phyloP scores from a whole-genome alignment of 2,888 invertebrate species.

The Chaitophorus viminalis region DNA sequence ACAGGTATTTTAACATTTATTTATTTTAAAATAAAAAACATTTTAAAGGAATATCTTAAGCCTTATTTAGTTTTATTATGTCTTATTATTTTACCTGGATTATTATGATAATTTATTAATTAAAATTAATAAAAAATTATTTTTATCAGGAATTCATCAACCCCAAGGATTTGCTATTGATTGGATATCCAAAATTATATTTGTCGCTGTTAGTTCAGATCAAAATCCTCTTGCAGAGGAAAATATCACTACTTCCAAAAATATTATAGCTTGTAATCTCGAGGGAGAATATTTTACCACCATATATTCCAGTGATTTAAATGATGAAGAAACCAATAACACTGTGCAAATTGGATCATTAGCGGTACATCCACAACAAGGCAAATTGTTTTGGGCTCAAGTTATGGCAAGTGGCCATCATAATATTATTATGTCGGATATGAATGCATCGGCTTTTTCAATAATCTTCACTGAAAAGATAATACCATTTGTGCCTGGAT shows the following conservation, averaged over 20 bases:
- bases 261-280: conserved; percentile 77
- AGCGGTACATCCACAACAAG: conserved; percentile 76
- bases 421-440: conserved; percentile 64
- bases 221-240: conserved; percentile 31
- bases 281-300: conserved; percentile 77
- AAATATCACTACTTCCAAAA: conserved; percentile 47
- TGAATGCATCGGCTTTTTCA: conserved; percentile 63
- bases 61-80: not conserved
- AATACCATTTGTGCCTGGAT: conserved; percentile 62
- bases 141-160: conserved; percentile 69
- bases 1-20: conserved; percentile 70
- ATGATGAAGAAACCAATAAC: conserved; percentile 49
- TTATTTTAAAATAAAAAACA: not conserved
- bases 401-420: conserved; percentile 68
- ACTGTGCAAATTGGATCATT: conserved; percentile 72
- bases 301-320: conserved; percentile 66
- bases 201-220: conserved; percentile 69
- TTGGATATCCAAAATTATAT: conserved; percentile 82
- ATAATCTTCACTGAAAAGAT: conserved; percentile 65
- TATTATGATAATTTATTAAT: conserved; percentile 34
- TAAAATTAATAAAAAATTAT: not conserved
- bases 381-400: conserved; percentile 72
- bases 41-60: not conserved
- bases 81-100: not conserved
- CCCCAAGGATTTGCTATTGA: conserved; percentile 83